Evolutionary conservation across 1,140 invertebrate species (phyloP).

Genomic region (Trichonephila clavipes): DNA sequence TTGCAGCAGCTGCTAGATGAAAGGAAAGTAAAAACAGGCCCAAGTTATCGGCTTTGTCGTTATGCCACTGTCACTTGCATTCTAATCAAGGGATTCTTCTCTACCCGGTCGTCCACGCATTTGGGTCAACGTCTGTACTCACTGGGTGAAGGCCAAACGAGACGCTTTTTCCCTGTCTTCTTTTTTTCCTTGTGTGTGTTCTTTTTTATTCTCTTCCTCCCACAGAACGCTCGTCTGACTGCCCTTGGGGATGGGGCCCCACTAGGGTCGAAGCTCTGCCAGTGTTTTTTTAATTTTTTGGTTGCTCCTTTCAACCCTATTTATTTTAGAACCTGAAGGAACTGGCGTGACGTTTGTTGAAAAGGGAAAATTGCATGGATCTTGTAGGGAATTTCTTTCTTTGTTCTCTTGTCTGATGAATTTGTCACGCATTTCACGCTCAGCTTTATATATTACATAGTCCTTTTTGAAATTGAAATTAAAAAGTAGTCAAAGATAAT

Average conservation of each 20-base stretch:
- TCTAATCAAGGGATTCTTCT: constrained; percentile 28
- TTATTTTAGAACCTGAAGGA: constrained; percentile 29
- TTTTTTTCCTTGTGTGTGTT: constrained; percentile 35
- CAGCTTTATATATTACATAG: too few relatives aligned
- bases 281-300: neutral
- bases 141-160: constrained; percentile 71
- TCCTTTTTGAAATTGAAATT: too few relatives aligned
- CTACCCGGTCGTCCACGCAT: constrained; percentile 66
- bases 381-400: constrained; percentile 8
- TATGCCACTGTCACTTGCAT: constrained; percentile 41
- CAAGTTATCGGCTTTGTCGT: constrained; percentile 9
- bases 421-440: too few relatives aligned
- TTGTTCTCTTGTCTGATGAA: neutral
- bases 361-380: neutral
- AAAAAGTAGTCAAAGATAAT: too few relatives aligned
- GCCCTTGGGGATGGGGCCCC: constrained; percentile 62
- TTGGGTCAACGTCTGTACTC: constrained; percentile 70
- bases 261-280: constrained; percentile 39
- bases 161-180: neutral
- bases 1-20: neutral
- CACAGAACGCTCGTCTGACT: constrained; percentile 32
- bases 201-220: constrained; percentile 24
- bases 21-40: constrained; percentile 30
- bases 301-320: neutral
- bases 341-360: neutral